A percentile compares a stretch with the other conserved stretches of the same genome.
These are phyloP conservation scores for Zosterops lateralis DNA, from an alignment of 2,113 vertebrate genomes.

Conservation along the genomic window DNA sequence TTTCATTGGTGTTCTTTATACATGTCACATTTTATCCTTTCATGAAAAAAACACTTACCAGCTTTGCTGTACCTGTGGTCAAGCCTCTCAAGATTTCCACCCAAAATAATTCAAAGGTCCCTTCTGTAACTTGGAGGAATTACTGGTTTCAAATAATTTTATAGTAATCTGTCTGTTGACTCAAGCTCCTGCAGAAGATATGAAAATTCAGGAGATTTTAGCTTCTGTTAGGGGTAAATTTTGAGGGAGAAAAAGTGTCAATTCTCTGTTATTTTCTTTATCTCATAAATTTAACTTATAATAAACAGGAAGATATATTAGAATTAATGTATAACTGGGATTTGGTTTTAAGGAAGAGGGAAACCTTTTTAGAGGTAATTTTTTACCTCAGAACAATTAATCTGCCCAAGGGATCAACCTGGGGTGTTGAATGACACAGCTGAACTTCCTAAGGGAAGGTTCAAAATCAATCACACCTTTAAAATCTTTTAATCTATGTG, in stretches of 20 bases:
- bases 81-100: neutral
- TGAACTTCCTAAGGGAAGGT: neutral
- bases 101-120: neutral
- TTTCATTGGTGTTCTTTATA: neutral
- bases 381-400: neutral
- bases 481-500: neutral
- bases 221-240: neutral
- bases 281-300: rapidly evolving
- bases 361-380: neutral
- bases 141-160: neutral
- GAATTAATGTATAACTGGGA: neutral
- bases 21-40: neutral
- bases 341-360: neutral
- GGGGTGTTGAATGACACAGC: neutral
- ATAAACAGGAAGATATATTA: neutral
- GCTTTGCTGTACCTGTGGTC: neutral
- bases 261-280: neutral
- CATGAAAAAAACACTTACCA: neutral
- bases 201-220: neutral
- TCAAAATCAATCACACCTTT: neutral
- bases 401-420: neutral
- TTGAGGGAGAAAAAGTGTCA: no score
- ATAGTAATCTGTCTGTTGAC: neutral
- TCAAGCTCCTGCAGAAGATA: neutral
- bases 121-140: neutral